phyloP scores from a whole-genome alignment of 2,888 invertebrate species.

The Trichopoda pennipes region DNA sequence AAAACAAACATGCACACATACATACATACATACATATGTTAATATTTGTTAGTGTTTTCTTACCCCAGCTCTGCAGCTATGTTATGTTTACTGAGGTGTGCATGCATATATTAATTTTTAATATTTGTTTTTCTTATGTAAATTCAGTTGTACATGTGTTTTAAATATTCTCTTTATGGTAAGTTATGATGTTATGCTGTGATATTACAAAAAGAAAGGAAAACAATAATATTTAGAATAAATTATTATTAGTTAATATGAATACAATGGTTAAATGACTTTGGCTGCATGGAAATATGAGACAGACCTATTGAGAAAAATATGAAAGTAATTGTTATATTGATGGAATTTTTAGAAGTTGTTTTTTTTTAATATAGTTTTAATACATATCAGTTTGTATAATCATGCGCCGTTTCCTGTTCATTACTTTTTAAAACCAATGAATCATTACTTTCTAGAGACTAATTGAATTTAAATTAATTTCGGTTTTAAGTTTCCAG shows the following conservation, averaged over 20 bases:
- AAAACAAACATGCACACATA: slow-evolving; percentile 1
- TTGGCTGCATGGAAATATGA: background rate
- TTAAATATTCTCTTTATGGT: slow-evolving; percentile 23
- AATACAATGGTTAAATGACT: slow-evolving; percentile 13
- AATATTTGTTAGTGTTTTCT: slow-evolving; percentile 5
- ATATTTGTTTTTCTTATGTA: slow-evolving; percentile 18
- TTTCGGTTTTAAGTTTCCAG: too few relatives aligned
- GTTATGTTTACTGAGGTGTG: too few relatives aligned
- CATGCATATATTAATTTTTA: slow-evolving; percentile 14
- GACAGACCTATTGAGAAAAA: background rate
- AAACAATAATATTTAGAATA: slow-evolving; percentile 19
- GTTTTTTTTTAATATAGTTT: background rate
- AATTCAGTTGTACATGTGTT: slow-evolving; percentile 28
- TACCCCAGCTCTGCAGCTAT: slow-evolving; percentile 23
- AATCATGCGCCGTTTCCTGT: slow-evolving; percentile 18
- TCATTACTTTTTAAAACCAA: slow-evolving; percentile 8
- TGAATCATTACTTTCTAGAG: slow-evolving; percentile 6
- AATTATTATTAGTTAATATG: slow-evolving; percentile 37
- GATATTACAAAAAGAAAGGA: background rate
- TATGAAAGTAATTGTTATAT: background rate
- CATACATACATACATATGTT: too few relatives aligned
- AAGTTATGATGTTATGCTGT: slow-evolving; percentile 35
- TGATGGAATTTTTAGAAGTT: slow-evolving; percentile 21
- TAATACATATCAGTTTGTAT: slow-evolving; percentile 1
- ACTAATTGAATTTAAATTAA: background rate